Percentiles rank a stretch among this genome's conserved stretches.
phyloP scores from a whole-genome alignment of 2,113 vertebrate genomes.

The Sitta europaea region DNA sequence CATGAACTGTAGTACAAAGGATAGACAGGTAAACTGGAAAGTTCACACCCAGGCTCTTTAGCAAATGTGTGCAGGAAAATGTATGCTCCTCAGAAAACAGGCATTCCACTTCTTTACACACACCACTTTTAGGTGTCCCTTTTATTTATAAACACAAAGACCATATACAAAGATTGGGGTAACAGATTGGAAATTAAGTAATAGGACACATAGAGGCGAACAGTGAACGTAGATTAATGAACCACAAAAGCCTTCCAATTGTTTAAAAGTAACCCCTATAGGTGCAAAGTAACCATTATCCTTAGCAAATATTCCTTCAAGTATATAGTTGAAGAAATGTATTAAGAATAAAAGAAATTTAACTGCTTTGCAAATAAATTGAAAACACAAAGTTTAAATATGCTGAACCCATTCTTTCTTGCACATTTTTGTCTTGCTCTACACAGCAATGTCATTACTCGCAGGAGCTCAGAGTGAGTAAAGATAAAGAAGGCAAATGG shows the following conservation, averaged over 20 bases:
- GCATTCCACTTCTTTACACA: neutral
- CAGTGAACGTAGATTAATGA: neutral
- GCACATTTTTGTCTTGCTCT: neutral
- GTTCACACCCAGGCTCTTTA: neutral
- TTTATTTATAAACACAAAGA: neutral
- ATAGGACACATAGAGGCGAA: neutral
- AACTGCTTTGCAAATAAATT: neutral
- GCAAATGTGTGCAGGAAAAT: neutral
- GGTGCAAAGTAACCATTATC: neutral
- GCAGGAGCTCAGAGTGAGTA: constrained; percentile 39
- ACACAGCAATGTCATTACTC: constrained; percentile 15
- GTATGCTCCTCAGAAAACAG: neutral
- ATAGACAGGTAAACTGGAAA: neutral
- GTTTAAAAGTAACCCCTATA: neutral
- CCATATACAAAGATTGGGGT: rapidly evolving
- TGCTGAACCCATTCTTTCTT: neutral
- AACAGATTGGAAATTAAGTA: neutral
- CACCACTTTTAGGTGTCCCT: neutral
- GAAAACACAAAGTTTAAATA: neutral
- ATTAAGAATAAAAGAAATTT: neutral
- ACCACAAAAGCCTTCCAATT: neutral
- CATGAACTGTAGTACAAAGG: neutral
- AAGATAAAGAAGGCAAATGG: constrained; percentile 72
- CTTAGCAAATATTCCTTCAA: neutral
- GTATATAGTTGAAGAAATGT: neutral